Percentiles rank a stretch among this genome's conserved stretches.
phyloP scores from a whole-genome alignment of 2,113 vertebrate genomes.

The Vicugna pacos region DNA sequence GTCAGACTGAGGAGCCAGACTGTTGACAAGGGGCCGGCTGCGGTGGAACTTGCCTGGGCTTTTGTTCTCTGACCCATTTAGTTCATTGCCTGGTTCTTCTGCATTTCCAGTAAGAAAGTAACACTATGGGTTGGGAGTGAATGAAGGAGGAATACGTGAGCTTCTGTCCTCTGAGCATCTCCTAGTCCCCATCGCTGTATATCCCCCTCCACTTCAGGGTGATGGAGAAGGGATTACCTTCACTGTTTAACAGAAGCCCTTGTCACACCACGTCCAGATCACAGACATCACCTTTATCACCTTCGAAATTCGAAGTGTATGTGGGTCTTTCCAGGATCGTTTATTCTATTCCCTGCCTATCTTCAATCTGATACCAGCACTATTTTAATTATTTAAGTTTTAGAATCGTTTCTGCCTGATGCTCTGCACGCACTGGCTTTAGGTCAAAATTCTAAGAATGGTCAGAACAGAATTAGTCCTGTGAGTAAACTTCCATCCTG shows the following conservation, averaged over 20 bases:
- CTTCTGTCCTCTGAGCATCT: background rate
- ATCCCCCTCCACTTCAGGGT: background rate
- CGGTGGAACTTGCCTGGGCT: background rate
- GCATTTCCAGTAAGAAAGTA: background rate
- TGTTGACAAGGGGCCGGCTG: background rate
- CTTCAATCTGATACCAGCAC: no score
- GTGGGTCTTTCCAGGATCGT: no score
- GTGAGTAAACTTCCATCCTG: accelerated
- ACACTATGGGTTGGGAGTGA: background rate
- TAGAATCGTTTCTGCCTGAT: no score
- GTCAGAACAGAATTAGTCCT: background rate
- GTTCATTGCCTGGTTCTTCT: no score
- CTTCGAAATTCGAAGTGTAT: no score
- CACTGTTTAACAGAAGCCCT: no score
- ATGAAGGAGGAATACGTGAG: background rate
- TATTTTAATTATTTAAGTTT: no score
- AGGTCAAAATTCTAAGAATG: background rate
- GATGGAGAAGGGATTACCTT: background rate
- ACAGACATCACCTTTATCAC: no score
- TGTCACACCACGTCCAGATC: no score
- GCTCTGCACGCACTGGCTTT: background rate
- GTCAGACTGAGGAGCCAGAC: no score
- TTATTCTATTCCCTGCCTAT: no score
- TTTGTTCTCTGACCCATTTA: background rate
- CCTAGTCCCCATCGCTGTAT: background rate